These are phyloP conservation scores for Stegodyphus dumicola DNA, from an alignment of 1,140 invertebrate species.

Conservation along the genomic window DNA sequence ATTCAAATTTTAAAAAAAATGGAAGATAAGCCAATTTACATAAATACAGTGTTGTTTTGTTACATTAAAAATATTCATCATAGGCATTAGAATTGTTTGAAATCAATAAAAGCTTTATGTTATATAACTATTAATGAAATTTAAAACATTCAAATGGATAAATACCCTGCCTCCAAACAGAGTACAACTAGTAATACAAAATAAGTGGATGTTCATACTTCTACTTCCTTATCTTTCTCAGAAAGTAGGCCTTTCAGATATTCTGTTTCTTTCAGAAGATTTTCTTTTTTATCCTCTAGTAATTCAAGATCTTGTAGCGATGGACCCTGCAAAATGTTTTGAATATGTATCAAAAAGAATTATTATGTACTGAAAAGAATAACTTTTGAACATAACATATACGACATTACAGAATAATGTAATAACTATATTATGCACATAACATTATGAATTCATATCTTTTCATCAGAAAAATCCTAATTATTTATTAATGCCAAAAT, in stretches of 20 bases:
- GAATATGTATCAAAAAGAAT: no score
- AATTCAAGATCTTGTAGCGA: neutral
- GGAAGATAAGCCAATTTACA: no score
- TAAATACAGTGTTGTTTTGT: neutral
- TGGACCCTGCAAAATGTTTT: neutral
- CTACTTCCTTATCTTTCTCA: conserved; percentile 29
- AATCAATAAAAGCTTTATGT: neutral
- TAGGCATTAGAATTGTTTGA: neutral
- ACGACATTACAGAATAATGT: no score
- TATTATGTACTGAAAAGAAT: no score
- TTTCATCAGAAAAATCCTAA: no score
- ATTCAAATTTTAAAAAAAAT: no score
- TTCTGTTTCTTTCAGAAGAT: conserved; percentile 21
- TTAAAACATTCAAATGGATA: neutral
- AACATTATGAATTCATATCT: no score
- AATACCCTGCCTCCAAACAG: neutral
- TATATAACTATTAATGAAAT: neutral
- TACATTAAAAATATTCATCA: neutral
- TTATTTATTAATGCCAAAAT: no score
- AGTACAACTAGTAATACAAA: neutral
- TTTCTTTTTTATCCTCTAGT: conserved; percentile 14
- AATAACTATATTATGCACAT: no score
- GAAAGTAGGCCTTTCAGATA: neutral
- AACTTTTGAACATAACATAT: no score
- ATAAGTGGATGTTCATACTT: neutral